A percentile compares a stretch with the other conserved stretches of the same genome.
These are phyloP conservation scores for Watsonalla cultraria DNA, from an alignment of 2,888 invertebrate genomes.

Conservation along the genomic window DNA sequence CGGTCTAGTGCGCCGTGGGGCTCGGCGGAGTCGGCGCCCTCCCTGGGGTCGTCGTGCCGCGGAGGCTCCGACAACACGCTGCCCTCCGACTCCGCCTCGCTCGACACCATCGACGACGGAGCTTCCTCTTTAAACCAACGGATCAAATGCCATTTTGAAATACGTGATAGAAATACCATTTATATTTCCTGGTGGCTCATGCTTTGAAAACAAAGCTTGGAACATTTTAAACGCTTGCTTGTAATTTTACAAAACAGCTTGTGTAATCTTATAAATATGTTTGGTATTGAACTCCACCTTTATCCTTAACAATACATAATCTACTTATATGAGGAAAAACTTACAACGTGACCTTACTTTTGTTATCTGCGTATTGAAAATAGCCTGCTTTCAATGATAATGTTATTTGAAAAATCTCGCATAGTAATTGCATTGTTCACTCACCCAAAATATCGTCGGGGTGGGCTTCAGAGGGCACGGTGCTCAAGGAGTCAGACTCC, in stretches of 20 bases:
- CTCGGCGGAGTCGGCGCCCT: constrained; percentile 31
- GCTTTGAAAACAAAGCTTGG: no score
- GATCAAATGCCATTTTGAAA: not conserved
- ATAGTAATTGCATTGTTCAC: not conserved
- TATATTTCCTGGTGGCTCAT: no score
- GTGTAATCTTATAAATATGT: no score
- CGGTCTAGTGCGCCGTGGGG: constrained; percentile 32
- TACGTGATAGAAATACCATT: not conserved
- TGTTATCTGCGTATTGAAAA: no score
- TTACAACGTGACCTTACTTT: no score
- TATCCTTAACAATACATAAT: no score
- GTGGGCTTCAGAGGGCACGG: constrained; percentile 58
- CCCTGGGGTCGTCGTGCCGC: constrained; percentile 35
- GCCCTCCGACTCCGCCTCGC: constrained; percentile 68
- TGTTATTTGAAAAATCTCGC: not conserved
- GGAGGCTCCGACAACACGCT: constrained; percentile 54
- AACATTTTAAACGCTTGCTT: no score
- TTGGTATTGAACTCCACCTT: no score
- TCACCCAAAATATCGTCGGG: constrained; percentile 56
- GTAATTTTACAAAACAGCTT: no score
- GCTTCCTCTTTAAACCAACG: constrained; percentile 52
- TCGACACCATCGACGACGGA: constrained; percentile 71
- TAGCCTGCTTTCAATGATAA: not conserved
- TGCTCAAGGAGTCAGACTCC: constrained; percentile 60
- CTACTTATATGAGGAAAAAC: no score